Conservation (phyloP, 2,888 invertebrate species). For the Polyommatus iphigenia region DNA sequence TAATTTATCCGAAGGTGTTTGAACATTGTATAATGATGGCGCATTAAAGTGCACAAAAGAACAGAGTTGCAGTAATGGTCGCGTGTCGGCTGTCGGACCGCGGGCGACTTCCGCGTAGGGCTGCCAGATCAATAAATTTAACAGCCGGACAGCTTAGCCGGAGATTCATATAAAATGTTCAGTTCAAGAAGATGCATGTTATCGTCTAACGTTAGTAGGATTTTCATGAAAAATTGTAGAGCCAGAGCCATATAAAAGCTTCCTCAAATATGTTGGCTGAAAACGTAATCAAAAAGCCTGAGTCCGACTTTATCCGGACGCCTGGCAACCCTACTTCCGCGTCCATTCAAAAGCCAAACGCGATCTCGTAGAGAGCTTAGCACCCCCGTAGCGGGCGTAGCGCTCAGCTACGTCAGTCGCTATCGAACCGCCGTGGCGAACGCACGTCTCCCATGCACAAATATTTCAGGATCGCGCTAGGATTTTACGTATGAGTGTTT, state of each 20-base stretch:
- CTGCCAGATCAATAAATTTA: not conserved
- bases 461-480: conserved; percentile 21
- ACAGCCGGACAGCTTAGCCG: not conserved
- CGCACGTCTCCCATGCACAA: conserved; percentile 51
- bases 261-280: no score
- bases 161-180: no score
- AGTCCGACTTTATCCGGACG: no score
- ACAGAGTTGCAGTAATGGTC: conserved; percentile 13
- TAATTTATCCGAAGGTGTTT: conserved; percentile 16
- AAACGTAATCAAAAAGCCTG: no score
- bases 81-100: not conserved
- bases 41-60: conserved; percentile 14
- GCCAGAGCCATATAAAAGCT: no score
- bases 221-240: no score
- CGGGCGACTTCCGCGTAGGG: not conserved
- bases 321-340: not conserved
- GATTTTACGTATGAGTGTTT: conserved; percentile 9
- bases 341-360: not conserved
- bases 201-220: no score
- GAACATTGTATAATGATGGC: not conserved
- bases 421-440: conserved; percentile 52
- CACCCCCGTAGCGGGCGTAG: conserved; percentile 68
- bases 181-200: no score
- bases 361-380: conserved; percentile 56
- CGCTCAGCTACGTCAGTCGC: conserved; percentile 56